Percentiles rank a stretch among this genome's conserved stretches.
These are phyloP conservation scores for Sipunculus nudus DNA, from an alignment of 2,888 invertebrate genomes.

Conservation along the genomic window DNA sequence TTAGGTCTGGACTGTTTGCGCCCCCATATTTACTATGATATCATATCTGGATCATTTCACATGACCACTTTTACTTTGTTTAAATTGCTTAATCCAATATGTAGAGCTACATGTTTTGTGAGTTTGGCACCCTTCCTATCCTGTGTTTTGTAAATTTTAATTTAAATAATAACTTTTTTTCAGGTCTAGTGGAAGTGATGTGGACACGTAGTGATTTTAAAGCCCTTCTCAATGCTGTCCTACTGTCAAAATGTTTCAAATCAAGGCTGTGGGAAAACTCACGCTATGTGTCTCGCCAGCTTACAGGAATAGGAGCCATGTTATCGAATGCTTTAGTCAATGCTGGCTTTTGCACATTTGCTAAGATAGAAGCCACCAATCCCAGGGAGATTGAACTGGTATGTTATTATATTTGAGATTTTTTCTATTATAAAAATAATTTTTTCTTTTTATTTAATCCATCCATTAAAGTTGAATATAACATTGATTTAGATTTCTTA, in stretches of 20 bases:
- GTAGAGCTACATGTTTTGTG: no score
- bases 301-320: conserved; percentile 76
- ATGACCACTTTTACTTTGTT: no score
- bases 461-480: no score
- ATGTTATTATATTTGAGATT: conserved; percentile 17
- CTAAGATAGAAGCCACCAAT: conserved; percentile 74
- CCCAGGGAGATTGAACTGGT: conserved; percentile 78
- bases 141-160: no score
- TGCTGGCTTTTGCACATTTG: conserved; percentile 76
- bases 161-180: conserved; percentile 9
- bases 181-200: conserved; percentile 64
- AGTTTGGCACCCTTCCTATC: no score
- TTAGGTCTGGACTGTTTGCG: no score
- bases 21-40: no score
- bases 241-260: conserved; percentile 75
- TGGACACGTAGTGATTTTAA: conserved; percentile 67
- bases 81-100: no score
- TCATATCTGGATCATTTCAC: no score
- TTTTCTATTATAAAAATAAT: no score
- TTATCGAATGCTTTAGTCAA: conserved; percentile 74
- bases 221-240: conserved; percentile 72
- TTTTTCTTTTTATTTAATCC: no score
- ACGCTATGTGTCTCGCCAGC: conserved; percentile 74
- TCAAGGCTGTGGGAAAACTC: conserved; percentile 82
- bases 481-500: no score